Conservation (phyloP, 2,888 invertebrate species). For the Cantharis rufa region DNA sequence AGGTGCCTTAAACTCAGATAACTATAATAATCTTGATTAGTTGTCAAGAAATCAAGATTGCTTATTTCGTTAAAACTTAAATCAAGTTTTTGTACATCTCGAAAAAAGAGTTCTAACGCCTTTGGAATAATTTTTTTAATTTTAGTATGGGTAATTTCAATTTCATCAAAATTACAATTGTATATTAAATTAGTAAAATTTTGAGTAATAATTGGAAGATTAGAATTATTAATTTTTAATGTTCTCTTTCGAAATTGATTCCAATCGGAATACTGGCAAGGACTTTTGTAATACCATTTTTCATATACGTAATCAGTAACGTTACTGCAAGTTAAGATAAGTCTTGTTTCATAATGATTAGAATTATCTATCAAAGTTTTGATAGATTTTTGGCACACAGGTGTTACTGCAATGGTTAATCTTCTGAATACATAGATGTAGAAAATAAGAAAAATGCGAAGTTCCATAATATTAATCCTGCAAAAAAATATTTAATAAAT, state of each 20-base stretch:
- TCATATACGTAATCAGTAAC: not conserved
- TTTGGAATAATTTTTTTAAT: not conserved
- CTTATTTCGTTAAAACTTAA: not conserved
- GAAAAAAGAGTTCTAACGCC: not conserved
- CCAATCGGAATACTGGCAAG: not conserved
- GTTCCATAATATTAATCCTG: not conserved
- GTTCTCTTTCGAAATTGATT: accelerated
- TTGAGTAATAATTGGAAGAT: not conserved
- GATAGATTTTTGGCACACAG: not conserved
- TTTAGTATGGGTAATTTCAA: not conserved
- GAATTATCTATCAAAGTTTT: too few species aligned
- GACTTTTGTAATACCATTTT: not conserved
- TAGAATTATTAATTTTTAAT: not conserved
- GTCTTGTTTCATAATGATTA: too few species aligned
- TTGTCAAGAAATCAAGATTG: not conserved
- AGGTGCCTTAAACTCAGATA: not conserved
- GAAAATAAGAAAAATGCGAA: not conserved
- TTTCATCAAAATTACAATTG: not conserved
- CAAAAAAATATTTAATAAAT: not conserved
- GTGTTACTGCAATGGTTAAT: not conserved
- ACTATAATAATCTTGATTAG: not conserved
- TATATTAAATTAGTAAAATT: not conserved
- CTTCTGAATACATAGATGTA: not conserved
- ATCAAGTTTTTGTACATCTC: not conserved
- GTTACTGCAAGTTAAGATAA: not conserved